These are phyloP conservation scores for Drosophila orosa DNA, from an alignment of 1,140 invertebrate species.

Conservation along the genomic window DNA sequence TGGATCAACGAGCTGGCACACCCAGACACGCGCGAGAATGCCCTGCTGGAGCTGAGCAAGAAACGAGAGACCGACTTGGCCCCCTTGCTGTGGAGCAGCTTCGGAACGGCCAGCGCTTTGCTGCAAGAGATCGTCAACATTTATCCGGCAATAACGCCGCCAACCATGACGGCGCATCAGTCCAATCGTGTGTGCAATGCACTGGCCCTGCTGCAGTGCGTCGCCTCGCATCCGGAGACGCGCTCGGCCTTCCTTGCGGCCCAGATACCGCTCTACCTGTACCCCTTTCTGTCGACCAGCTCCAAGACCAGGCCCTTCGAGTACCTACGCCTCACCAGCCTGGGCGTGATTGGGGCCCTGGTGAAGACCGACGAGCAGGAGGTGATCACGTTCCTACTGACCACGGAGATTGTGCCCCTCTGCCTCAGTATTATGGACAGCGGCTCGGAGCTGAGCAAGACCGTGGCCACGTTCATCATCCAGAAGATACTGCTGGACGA, in stretches of 20 bases:
- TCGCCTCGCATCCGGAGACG: conserved; percentile 99
- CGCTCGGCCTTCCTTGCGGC: conserved; percentile 96
- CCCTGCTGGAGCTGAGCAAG: conserved; percentile 97
- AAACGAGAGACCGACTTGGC: conserved; percentile 99
- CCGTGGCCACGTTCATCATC: conserved; percentile 99
- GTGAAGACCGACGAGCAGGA: conserved; percentile 99
- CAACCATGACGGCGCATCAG: conserved; percentile 96
- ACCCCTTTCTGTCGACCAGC: conserved; percentile 98
- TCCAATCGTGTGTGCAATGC: conserved; percentile 99
- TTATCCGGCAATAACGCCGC: conserved; percentile 99
- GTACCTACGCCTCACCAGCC: conserved; percentile 97
- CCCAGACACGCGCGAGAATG: conserved; percentile 97
- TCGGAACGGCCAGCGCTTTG: conserved; percentile 98
- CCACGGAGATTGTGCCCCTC: conserved; percentile 99
- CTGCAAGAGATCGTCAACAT: conserved; percentile 98
- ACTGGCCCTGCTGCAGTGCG: conserved; percentile 97
- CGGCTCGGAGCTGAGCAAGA: conserved; percentile 97
- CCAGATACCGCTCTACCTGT: conserved; percentile 98
- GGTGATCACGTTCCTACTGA: conserved; percentile 98
- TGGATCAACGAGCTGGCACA: conserved; percentile 95
- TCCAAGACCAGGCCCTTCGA: conserved; percentile 99
- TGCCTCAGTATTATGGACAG: conserved; percentile 99
- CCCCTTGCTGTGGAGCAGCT: conserved; percentile 99
- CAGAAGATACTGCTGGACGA: conserved; percentile 99
- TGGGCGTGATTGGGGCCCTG: conserved; percentile 99